Base-by-base conservation (phyloP, 37 sponge, comb jelly and placozoan species). In the Eunapius fragilis region DNA sequence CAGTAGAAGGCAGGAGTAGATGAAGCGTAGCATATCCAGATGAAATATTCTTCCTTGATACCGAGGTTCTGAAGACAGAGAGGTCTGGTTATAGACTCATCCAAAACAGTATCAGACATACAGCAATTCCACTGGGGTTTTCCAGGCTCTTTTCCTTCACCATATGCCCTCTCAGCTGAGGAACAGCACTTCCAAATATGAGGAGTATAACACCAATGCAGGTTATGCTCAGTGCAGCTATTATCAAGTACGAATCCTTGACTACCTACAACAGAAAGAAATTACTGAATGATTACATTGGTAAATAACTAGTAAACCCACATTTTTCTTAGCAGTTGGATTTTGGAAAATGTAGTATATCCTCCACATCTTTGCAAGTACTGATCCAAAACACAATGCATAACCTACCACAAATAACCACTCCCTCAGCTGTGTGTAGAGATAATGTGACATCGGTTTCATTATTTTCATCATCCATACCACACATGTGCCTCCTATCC, bases 191-290 rank as follows among this genome's bases (percentile, higher is more conserved):
- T 58, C 58, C 58, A 13, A 58, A 17, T 58, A 58, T 58, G 22
- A 58, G 58, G 19, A 58, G 7, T 11, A 17, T 11, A 58, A 58
- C 19, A 58, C 58, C 58, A 58, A 58, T 17, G 6, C 19, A 12
- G 14, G 58, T 58, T 58, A 58, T 58, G 58, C 58, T 19, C 58
- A 58, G 22, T 10, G 17, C 58, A 58, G 22, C 58, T 58, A 19
- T 19, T 58, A 58, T 58, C 58, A 86, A 27, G 4, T 69, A 50
- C 87, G 80, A 86, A 31, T 86, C 87, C 25, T 86, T 79, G n/a
- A 86, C 32, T 33, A 72, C 87, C 87, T 86, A 24, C 2, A 72
- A 22, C 31, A 27, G 9, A 45, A 4, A 25, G 31, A 3, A 5
- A 75, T 25, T 3, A 45, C 22, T 30, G 25, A 73, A 31, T 26